A percentile compares a stretch with the other conserved stretches of the same genome.
Evolutionary conservation across 2,113 vertebrate species (phyloP).

Genomic region (Scartelaos histophorus): DNA sequence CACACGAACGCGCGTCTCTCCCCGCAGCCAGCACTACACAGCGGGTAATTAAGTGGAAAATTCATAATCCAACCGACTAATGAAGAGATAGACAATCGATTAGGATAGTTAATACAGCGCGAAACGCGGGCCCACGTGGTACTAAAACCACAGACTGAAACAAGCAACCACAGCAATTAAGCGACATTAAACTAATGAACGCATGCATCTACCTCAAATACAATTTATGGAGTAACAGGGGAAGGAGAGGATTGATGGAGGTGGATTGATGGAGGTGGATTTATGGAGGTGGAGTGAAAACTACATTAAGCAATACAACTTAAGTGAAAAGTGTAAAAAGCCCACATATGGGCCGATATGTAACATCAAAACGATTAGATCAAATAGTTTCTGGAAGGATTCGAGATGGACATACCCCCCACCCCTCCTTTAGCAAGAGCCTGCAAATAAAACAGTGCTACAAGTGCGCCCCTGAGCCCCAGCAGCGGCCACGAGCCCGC

Average conservation of each 20-base stretch:
- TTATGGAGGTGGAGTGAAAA: neutral
- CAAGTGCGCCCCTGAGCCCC: slow-evolving; percentile 7
- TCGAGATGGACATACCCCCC: neutral
- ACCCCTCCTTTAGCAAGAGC: neutral
- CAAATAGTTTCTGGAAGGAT: neutral
- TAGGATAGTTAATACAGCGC: slow-evolving; percentile 39
- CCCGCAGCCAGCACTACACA: slow-evolving; percentile 37
- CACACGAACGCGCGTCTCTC: slow-evolving; percentile 66
- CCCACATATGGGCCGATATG: neutral
- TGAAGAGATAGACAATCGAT: slow-evolving; percentile 64
- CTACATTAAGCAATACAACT: neutral
- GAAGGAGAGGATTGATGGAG: neutral
- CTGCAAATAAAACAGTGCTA: slow-evolving; percentile 11
- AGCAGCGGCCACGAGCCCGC: slow-evolving; percentile 75
- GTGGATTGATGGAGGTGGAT: neutral
- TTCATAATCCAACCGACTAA: slow-evolving; percentile 69
- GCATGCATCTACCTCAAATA: neutral
- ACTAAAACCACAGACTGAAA: slow-evolving; percentile 14
- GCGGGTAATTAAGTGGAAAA: slow-evolving; percentile 71
- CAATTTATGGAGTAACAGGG: neutral
- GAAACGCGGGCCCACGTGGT: slow-evolving; percentile 1
- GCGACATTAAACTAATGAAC: neutral
- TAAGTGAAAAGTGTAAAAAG: neutral
- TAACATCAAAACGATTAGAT: neutral
- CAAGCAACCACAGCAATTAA: neutral